phyloP scores from a whole-genome alignment of 2,113 vertebrate genomes.

The Scytalopus superciliaris region DNA sequence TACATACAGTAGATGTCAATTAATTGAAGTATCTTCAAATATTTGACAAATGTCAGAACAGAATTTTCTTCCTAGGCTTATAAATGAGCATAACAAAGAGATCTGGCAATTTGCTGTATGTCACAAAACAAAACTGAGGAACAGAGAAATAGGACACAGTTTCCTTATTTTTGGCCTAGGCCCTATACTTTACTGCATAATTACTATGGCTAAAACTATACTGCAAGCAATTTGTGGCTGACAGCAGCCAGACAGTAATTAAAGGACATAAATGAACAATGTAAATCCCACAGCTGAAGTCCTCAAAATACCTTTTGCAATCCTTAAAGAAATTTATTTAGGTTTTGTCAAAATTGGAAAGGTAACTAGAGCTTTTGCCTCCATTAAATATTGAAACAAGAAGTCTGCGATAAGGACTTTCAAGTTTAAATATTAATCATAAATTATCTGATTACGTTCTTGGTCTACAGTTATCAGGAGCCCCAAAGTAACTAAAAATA shows the following conservation, averaged over 20 bases:
- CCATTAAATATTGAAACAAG: background rate
- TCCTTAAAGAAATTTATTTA: background rate
- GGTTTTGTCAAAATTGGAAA: background rate
- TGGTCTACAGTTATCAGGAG: background rate
- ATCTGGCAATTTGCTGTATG: background rate
- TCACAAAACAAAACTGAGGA: background rate
- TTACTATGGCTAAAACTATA: background rate
- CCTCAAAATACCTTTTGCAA: background rate
- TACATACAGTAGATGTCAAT: background rate
- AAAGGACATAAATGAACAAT: slow-evolving; percentile 28
- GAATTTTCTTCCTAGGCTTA: background rate
- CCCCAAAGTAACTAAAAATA: background rate
- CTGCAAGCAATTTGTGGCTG: background rate
- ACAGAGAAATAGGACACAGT: background rate
- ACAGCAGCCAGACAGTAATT: slow-evolving; percentile 19
- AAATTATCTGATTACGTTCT: background rate
- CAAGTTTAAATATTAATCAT: background rate
- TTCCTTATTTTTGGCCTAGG: background rate
- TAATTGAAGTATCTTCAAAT: background rate
- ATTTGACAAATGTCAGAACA: background rate
- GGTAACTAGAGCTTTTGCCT: background rate
- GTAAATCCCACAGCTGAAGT: background rate
- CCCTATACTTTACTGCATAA: background rate
- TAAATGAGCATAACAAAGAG: background rate
- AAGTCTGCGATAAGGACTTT: background rate